These are phyloP conservation scores for Melospiza melodia DNA, from an alignment of 2,113 vertebrate genomes.

Conservation along the genomic window DNA sequence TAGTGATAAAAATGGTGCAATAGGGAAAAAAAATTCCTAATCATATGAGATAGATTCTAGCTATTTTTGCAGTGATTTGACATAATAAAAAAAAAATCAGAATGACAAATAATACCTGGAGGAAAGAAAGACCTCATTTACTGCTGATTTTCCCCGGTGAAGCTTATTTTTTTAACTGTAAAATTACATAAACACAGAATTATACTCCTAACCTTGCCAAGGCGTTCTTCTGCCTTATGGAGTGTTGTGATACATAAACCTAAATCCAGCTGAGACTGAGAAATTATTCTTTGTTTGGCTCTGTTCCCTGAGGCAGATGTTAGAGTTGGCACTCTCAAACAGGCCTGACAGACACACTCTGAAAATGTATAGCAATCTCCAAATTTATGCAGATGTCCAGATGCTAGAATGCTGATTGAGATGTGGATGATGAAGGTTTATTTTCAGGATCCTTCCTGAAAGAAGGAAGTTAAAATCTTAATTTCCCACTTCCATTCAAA, in stretches of 20 bases:
- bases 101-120: background rate
- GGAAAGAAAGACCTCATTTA: background rate
- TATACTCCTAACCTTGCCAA: background rate
- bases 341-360: background rate
- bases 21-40: background rate
- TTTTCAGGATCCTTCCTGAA: background rate
- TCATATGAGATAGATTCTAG: background rate
- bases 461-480: background rate
- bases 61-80: background rate
- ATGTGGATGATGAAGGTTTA: background rate
- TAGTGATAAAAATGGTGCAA: background rate
- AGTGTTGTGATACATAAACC: background rate
- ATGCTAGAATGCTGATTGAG: background rate
- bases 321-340: background rate
- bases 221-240: background rate
- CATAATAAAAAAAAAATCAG: background rate
- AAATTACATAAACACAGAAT: background rate
- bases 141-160: background rate
- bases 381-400: slow-evolving; percentile 31
- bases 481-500: background rate
- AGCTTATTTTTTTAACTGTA: background rate
- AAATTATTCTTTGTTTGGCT: slow-evolving; percentile 1
- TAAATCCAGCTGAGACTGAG: background rate
- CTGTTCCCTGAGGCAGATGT: background rate
- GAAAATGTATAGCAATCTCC: background rate